Evolutionary conservation across 2,797 vertebrate species (phyloP).

Genomic region (Odontamblyopus lacepedii): DNA sequence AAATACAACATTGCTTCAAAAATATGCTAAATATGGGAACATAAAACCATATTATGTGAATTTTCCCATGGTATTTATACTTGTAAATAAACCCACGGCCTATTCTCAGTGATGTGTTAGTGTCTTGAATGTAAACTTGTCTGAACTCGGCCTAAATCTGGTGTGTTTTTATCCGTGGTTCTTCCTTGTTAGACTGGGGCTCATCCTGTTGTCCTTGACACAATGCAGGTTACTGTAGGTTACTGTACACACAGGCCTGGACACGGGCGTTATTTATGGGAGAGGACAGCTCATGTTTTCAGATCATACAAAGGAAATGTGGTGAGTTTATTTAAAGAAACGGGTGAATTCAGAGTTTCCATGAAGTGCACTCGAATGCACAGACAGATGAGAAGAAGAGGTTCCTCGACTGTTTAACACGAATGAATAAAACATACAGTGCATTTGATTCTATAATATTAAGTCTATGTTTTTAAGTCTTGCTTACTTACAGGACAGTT

Average conservation of each 20-base stretch:
- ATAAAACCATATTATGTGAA: too few species aligned
- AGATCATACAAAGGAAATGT: constrained; percentile 22
- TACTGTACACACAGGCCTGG: constrained; percentile 5
- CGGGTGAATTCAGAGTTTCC: constrained; percentile 10
- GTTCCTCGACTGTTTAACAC: not conserved
- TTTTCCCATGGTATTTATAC: too few species aligned
- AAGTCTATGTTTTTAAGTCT: too few species aligned
- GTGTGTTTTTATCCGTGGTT: not conserved
- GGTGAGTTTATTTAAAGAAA: constrained; percentile 37
- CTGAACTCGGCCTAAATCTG: constrained; percentile 3
- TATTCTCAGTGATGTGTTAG: too few species aligned
- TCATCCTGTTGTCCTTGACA: not conserved
- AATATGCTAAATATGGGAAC: not conserved
- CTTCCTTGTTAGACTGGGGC: not conserved
- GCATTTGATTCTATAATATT: too few species aligned
- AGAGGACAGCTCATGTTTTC: not conserved
- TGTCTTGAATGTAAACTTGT: not conserved
- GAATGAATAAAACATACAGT: too few species aligned
- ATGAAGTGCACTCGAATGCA: constrained; percentile 5
- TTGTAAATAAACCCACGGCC: too few species aligned
- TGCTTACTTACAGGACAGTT: too few species aligned
- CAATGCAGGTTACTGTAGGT: constrained; percentile 2
- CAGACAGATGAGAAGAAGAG: constrained; percentile 23
- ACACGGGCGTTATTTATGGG: not conserved
- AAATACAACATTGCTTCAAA: too few species aligned